Evolutionary conservation across 1,140 invertebrate species (phyloP).

Genomic region (Drosophila prosaltans): DNA sequence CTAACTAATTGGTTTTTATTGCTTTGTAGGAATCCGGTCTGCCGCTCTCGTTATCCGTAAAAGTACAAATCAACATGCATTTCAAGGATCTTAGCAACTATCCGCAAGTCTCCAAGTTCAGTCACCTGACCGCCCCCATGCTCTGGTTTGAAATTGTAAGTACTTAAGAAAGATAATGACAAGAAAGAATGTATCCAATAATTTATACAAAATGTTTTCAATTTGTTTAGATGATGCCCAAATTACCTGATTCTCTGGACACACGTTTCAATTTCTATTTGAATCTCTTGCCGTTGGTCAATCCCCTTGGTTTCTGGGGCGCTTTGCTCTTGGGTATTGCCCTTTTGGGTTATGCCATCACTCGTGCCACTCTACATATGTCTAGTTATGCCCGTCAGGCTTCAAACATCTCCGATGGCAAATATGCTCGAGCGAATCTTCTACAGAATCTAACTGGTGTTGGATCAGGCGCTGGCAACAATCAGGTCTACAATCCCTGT

Average conservation of each 20-base stretch:
- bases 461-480: slow-evolving; percentile 16
- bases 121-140: slow-evolving; percentile 88
- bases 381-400: slow-evolving; percentile 58
- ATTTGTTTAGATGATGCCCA: slow-evolving; percentile 86
- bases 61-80: slow-evolving; percentile 93
- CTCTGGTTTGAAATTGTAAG: slow-evolving; percentile 94
- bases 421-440: slow-evolving; percentile 61
- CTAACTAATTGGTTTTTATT: slow-evolving; percentile 21
- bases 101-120: slow-evolving; percentile 86
- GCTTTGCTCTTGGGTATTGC: slow-evolving; percentile 85
- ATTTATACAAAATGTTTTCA: background rate
- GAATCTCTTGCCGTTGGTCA: slow-evolving; percentile 86
- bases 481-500: slow-evolving; percentile 62
- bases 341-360: slow-evolving; percentile 83
- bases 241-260: slow-evolving; percentile 86
- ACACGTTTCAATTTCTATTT: slow-evolving; percentile 89
- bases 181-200: background rate
- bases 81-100: slow-evolving; percentile 87
- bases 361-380: slow-evolving; percentile 70
- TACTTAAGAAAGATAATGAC: slow-evolving; percentile 44
- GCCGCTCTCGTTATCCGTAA: slow-evolving; percentile 88
- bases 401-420: slow-evolving; percentile 57
- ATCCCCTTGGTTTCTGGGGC: slow-evolving; percentile 85
- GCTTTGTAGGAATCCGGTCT: slow-evolving; percentile 87
- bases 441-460: slow-evolving; percentile 44